Conservation (phyloP, 2,888 invertebrate species). For the Hemistola chrysoprasaria region DNA sequence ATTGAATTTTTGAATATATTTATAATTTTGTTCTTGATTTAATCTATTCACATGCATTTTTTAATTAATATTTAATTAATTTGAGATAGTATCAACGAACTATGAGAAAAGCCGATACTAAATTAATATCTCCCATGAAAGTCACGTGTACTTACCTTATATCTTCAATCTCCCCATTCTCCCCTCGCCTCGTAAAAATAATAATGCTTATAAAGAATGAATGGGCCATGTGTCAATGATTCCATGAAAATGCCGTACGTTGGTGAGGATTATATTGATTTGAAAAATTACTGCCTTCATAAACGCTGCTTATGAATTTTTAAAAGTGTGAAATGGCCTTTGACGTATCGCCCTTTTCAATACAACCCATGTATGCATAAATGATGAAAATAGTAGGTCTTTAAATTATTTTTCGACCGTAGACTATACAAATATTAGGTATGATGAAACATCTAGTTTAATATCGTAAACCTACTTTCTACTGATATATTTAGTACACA, state of each 20-base stretch:
- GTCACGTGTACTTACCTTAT: slow-evolving; percentile 28
- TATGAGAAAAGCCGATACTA: slow-evolving; percentile 20
- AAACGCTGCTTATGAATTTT: slow-evolving; percentile 4
- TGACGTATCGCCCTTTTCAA: slow-evolving; percentile 6
- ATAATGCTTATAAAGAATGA: slow-evolving; percentile 29
- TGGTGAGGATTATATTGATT: too few relatives aligned
- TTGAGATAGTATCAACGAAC: slow-evolving; percentile 16
- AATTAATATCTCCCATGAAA: slow-evolving; percentile 23
- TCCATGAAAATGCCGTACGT: not conserved
- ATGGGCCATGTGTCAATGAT: slow-evolving; percentile 9
- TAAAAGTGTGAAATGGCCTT: slow-evolving; percentile 26
- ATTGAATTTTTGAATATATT: too few relatives aligned
- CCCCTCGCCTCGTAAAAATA: slow-evolving; percentile 34
- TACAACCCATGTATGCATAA: not conserved
- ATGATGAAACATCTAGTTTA: too few relatives aligned
- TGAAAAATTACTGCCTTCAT: too few relatives aligned
- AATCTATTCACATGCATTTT: too few relatives aligned
- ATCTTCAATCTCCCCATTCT: slow-evolving; percentile 30
- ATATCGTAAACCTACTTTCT: too few relatives aligned
- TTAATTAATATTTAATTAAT: too few relatives aligned
- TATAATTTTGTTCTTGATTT: too few relatives aligned
- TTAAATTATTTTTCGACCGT: too few relatives aligned
- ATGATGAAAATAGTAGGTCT: too few relatives aligned
- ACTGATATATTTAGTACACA: too few relatives aligned
- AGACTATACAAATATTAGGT: too few relatives aligned